Conservation (phyloP, 64 coral and sea anemone genomes). For the Catalaphyllia jardinei region DNA sequence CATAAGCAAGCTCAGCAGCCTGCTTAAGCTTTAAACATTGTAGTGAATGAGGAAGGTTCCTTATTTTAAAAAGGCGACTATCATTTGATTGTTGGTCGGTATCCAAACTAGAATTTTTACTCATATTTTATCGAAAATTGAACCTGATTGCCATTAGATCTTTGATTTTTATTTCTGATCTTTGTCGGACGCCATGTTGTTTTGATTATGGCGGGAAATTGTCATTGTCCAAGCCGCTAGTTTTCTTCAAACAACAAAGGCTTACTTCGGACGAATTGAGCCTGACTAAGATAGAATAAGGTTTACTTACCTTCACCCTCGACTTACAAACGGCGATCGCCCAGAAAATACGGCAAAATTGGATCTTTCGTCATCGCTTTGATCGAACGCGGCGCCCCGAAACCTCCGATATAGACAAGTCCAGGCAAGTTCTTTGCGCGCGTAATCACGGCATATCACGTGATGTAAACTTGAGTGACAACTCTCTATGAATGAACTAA, state of each 20-base stretch:
- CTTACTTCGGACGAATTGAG: not conserved
- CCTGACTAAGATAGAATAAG: not conserved
- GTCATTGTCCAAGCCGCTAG: not conserved
- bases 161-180: not conserved
- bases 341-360: not conserved
- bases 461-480: slow-evolving; percentile 58
- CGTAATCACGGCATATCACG: slow-evolving; percentile 35
- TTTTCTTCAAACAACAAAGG: not conserved
- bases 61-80: too few relatives aligned
- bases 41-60: too few relatives aligned
- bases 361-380: not conserved
- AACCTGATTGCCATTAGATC: too few relatives aligned
- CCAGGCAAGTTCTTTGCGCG: slow-evolving; percentile 54
- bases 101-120: too few relatives aligned
- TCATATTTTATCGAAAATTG: too few relatives aligned
- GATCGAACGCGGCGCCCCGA: not conserved
- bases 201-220: slow-evolving; percentile 42
- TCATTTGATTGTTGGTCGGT: too few relatives aligned
- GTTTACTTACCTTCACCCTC: not conserved
- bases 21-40: too few relatives aligned
- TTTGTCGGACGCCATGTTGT: slow-evolving; percentile 2
- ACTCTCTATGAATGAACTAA: slow-evolving; percentile 66
- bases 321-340: not conserved
- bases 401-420: slow-evolving; percentile 8
- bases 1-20: too few relatives aligned